Percentiles rank a stretch among this genome's conserved stretches.
Conservation (phyloP, 2,113 vertebrate species). For the Gadus chalcogrammus region DNA sequence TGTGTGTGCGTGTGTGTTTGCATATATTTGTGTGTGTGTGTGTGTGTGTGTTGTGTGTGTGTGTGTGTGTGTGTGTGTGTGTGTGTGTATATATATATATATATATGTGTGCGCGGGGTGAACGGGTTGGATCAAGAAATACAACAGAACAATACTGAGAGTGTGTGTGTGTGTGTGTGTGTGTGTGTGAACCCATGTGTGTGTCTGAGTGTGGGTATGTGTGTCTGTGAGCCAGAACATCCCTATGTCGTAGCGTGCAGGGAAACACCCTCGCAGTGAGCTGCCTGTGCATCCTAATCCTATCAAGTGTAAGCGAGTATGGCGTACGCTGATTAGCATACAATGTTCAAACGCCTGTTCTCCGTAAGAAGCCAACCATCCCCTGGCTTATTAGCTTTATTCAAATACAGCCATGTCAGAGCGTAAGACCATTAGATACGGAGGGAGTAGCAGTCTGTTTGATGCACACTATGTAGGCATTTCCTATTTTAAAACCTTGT, state of each 20-base stretch:
- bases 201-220: conserved; percentile 3
- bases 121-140: too few relatives aligned
- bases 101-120: too few relatives aligned
- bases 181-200: neutral
- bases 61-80: too few relatives aligned
- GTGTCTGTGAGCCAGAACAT: neutral
- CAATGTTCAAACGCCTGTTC: neutral
- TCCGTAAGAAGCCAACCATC: too few relatives aligned
- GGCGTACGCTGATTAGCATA: neutral
- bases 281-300: too few relatives aligned
- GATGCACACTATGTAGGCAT: neutral
- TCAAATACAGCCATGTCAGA: conserved; percentile 16
- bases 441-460: conserved; percentile 14
- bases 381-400: conserved; percentile 19
- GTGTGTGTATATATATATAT: too few relatives aligned
- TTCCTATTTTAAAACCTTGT: neutral
- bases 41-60: too few relatives aligned
- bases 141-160: neutral
- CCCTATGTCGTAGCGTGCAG: neutral
- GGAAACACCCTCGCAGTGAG: too few relatives aligned
- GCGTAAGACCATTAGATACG: conserved; percentile 25
- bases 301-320: too few relatives aligned
- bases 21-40: too few relatives aligned
- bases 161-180: conserved; percentile 21
- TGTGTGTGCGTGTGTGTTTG: too few relatives aligned